Conservation (phyloP, 2,113 vertebrate genomes). For the Pseudorasbora parva region DNA sequence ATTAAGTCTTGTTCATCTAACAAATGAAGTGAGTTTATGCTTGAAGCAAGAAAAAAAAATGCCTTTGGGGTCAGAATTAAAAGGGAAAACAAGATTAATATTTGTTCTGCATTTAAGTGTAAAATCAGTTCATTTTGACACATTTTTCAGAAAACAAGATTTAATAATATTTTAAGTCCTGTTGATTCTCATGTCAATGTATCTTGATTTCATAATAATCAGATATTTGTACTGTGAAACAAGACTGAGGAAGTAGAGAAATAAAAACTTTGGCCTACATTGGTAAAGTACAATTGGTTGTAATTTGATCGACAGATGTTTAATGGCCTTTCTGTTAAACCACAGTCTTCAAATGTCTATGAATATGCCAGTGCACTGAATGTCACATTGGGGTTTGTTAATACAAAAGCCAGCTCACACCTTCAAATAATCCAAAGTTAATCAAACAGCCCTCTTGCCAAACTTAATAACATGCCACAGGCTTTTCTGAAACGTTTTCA, state of each 20-base stretch:
- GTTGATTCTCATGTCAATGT: too few species aligned
- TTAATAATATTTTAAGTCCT: too few species aligned
- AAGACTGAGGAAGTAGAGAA: background rate
- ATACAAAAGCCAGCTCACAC: background rate
- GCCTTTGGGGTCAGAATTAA: too few species aligned
- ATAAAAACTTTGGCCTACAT: background rate
- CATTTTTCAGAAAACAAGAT: too few species aligned
- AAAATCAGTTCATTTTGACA: too few species aligned
- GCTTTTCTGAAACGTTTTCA: conserved; percentile 36
- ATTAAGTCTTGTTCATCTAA: too few species aligned
- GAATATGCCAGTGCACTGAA: background rate
- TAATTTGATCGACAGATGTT: background rate
- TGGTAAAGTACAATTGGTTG: background rate
- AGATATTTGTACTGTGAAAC: too few species aligned
- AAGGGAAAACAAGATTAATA: too few species aligned
- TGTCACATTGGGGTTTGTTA: background rate
- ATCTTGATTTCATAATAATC: too few species aligned
- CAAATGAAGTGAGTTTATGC: too few species aligned
- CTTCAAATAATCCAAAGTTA: conserved; percentile 31
- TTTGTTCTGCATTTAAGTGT: too few species aligned
- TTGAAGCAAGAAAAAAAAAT: too few species aligned
- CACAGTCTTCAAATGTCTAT: background rate
- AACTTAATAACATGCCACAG: conserved; percentile 39
- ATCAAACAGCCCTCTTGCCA: conserved; percentile 34
- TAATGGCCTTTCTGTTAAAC: background rate